Conservation (phyloP, 2,797 vertebrate genomes). For the Rhinogobio ventralis region DNA sequence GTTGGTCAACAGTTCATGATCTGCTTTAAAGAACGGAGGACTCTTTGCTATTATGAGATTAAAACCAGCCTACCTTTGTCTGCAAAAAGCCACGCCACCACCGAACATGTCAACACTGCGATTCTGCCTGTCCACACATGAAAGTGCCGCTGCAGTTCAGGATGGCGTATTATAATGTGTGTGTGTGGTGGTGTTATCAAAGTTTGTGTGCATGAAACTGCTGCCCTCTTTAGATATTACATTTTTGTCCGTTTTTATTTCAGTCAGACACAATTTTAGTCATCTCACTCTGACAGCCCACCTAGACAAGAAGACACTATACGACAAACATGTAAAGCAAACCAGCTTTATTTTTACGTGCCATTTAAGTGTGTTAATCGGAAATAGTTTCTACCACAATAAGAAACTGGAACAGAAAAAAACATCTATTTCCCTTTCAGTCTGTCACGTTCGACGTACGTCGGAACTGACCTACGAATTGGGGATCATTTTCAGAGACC, state of each 20-base stretch:
- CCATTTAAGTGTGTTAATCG: not conserved
- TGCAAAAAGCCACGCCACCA: constrained; percentile 70
- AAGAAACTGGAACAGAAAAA: no score
- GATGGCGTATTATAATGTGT: constrained; percentile 3
- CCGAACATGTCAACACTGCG: constrained; percentile 77
- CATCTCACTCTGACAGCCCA: not conserved
- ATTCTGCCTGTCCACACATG: constrained; percentile 37
- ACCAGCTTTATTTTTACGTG: not conserved
- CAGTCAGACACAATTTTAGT: not conserved
- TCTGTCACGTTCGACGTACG: no score
- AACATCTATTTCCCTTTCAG: no score
- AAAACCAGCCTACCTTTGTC: constrained; percentile 79
- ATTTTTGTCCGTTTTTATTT: not conserved
- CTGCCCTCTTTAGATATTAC: not conserved
- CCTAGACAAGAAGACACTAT: not conserved
- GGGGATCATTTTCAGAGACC: no score
- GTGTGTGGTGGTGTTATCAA: constrained; percentile 1
- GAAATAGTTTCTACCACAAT: no score
- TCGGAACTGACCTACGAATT: no score
- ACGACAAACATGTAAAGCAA: not conserved
- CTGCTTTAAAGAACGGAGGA: constrained; percentile 79
- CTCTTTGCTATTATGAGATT: constrained; percentile 82
- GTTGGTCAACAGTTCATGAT: constrained; percentile 82
- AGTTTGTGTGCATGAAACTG: not conserved
- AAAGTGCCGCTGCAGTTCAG: constrained; percentile 21